Percentiles rank a stretch among this genome's conserved stretches.
phyloP scores from a whole-genome alignment of 2,888 invertebrate species.

The Cepaea hortensis region DNA sequence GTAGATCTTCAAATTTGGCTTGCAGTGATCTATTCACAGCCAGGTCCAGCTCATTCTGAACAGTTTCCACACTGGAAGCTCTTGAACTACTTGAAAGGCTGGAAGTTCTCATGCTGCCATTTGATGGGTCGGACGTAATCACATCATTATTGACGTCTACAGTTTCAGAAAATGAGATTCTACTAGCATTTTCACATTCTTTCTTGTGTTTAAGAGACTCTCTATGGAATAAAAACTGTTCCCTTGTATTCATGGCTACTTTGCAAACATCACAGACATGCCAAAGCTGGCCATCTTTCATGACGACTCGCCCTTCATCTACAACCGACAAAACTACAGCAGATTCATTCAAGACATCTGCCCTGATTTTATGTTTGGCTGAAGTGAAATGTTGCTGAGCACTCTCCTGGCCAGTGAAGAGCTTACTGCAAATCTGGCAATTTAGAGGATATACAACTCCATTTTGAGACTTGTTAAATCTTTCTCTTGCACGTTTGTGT shows the following conservation, averaged over 20 bases:
- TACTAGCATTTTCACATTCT: constrained; percentile 46
- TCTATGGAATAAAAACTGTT: constrained; percentile 59
- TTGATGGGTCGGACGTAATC: too few species aligned
- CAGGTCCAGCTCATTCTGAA: too few species aligned
- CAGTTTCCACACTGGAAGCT: not conserved
- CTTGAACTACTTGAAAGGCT: not conserved
- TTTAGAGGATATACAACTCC: constrained; percentile 47
- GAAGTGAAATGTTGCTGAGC: constrained; percentile 63
- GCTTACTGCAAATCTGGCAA: constrained; percentile 62
- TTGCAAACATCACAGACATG: constrained; percentile 60
- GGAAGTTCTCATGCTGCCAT: not conserved
- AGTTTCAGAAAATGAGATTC: not conserved
- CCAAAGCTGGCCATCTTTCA: constrained; percentile 52
- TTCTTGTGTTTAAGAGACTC: constrained; percentile 55
- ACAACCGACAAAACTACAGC: not conserved
- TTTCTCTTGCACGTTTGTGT: constrained; percentile 52
- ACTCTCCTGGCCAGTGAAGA: constrained; percentile 62
- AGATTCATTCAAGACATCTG: constrained; percentile 24
- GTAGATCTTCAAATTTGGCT: not conserved
- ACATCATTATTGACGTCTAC: too few species aligned
- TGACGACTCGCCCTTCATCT: constrained; percentile 30
- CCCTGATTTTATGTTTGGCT: constrained; percentile 60
- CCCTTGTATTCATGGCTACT: constrained; percentile 57
- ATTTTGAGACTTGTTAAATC: constrained; percentile 25
- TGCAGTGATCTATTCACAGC: too few species aligned